Evolutionary conservation across 2,113 vertebrate genomes (phyloP), one percentile per base, ranked within the genome.

Genomic region (Paradisaea rubra): DNA sequence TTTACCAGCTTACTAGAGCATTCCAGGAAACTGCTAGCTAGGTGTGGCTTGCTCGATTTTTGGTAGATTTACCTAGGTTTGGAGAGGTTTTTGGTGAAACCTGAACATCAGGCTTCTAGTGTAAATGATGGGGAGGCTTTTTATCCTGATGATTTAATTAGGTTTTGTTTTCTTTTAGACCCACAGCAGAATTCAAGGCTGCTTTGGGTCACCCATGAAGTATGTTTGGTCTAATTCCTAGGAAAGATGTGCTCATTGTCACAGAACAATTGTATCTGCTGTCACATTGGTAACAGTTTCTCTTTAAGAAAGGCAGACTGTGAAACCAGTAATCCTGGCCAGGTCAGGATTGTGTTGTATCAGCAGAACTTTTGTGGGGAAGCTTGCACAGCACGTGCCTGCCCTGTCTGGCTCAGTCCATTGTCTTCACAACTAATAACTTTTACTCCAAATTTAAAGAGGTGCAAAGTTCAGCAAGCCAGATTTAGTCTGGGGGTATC

Each of bases 341-440:
- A 91, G 95, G 80, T 95, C 96, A 95, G 90, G 88, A 95, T 96
- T 95, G 41, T 95, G 96, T 81, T 93, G 94, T 88, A 94, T 97
- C 94, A 95, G 96, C 96, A 97, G 80, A 97, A 95, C 64, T 84
- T 86, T 68, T 93, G 95, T 79, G 92, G 92, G 91, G 93, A 97
- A 93, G 93, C 86, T 95, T 86, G 83, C 64, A 61, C 45, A 93
- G 95, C 96, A 96, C 90, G 93, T 97, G 96, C 88, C 91, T 96
- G 76, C 79, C 41, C 81, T 74, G 93, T 95, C 94, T 97, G 96
- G 86, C 90, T 83, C 88, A 42, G 69, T 65, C 68, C 30, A 4
- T 92, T 9, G 2, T 96, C 93, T 93, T 95, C 88, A 79, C 86
- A 49, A 82, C 87, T 80, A 87, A 54, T 85, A 94, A 93, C 92